Evolutionary conservation across 2,888 invertebrate genomes (phyloP), one percentile per base, ranked within the genome.

Genomic region (Stenoptilia bipunctidactyla): DNA sequence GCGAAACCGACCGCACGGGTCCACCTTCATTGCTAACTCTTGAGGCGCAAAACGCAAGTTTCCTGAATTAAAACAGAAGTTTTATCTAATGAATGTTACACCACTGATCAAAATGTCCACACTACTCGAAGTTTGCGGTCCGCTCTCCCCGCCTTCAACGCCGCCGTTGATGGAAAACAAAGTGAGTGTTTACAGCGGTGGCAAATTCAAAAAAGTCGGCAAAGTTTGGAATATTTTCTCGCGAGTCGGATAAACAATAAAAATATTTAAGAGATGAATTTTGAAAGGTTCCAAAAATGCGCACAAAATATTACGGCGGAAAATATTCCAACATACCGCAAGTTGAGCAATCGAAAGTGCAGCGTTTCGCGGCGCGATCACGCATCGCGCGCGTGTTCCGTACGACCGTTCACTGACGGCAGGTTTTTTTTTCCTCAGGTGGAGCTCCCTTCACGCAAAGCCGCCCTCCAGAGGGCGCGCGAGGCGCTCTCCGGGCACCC

Each of bases 61-160:
- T 74, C 70, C 66, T 80, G 69, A 74, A 76, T 76, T 70, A 74
- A 76, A 70, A 72, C 64, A 73, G 73, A 72, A 66, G 77, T 79
- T 72, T 58, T 47, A 49, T 56, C 41, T 51, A 53, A 72, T 69
- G 72, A 62, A 82, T 82, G 80, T 60, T 61, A 58, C 44, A 51
- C 62, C 49, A 50, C 40, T 63, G 49, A 62, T 58, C 61, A 68
- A 47, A 61, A 82, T 83, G 82, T 76, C 80, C 52, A 70, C 75
- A 49, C 50, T 80, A 43, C 59, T 80, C 44, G 80, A 83, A 68
- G 72, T 79, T 60, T 83, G 84, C 63, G 82, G 71, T 64, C 84
- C 84, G 54, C 87, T 89, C 55, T 90, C 91, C 55, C 91, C 91
- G 56, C 91, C 91, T 46, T 88, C 88, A 57, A 90, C 90, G 55